Percentiles rank a stretch among this genome's conserved stretches.
Conservation (phyloP, 2,113 vertebrate species). For the Paratilapia polleni region DNA sequence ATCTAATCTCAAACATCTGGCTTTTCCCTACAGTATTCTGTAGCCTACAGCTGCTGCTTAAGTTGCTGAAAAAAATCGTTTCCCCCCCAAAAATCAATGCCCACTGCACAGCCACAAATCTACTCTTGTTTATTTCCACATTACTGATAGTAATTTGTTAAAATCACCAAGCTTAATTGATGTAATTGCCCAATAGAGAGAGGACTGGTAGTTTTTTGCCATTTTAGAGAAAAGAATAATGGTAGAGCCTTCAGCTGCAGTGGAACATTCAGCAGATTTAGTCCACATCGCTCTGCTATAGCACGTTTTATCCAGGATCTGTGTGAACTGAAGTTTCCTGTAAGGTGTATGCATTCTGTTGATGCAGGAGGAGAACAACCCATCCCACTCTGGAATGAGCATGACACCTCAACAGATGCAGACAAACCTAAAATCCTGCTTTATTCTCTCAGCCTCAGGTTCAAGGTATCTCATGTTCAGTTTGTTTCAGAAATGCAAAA, state of each 20-base stretch:
- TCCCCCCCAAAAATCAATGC: constrained; percentile 1
- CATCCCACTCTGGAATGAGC: constrained; percentile 98
- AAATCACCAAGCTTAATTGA: constrained; percentile 11
- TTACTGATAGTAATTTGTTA: constrained; percentile 22
- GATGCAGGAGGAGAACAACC: constrained; percentile 93
- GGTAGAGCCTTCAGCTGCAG: background rate
- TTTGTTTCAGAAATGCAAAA: background rate
- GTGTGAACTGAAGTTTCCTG: background rate
- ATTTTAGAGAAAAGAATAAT: constrained; percentile 19
- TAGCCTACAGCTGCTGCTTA: constrained; percentile 8
- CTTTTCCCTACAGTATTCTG: background rate
- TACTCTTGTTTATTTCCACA: constrained; percentile 18
- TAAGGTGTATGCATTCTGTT: background rate
- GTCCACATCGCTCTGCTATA: background rate
- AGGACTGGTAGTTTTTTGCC: background rate
- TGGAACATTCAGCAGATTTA: background rate
- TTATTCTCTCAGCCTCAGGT: constrained; percentile 93
- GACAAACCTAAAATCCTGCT: constrained; percentile 98
- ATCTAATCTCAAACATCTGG: constrained; percentile 37
- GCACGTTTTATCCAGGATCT: background rate
- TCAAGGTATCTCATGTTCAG: constrained; percentile 86
- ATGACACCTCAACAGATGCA: constrained; percentile 92
- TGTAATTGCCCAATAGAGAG: constrained; percentile 1
- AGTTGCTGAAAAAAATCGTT: background rate
- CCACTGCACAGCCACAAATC: constrained; percentile 5